Percentiles rank a stretch among this genome's conserved stretches.
These are phyloP conservation scores for Cantharis nigra DNA, from an alignment of 2,888 invertebrate genomes.

Conservation along the genomic window DNA sequence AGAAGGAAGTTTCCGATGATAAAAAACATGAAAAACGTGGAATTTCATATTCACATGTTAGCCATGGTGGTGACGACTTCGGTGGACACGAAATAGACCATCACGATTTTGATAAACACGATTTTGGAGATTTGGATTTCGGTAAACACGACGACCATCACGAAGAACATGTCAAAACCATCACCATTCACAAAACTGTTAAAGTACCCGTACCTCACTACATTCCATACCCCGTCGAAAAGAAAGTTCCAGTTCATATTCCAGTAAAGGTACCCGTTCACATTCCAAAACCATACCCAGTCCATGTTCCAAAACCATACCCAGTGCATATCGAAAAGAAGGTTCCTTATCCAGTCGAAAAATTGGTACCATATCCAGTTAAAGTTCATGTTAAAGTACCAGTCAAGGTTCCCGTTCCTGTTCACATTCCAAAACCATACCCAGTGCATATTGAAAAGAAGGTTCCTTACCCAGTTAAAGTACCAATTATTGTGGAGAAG, in stretches of 20 bases:
- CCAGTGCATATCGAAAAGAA: constrained; percentile 58
- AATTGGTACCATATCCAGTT: constrained; percentile 55
- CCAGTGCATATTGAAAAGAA: constrained; percentile 54
- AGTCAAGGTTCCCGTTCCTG: constrained; percentile 40
- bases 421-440: constrained; percentile 42
- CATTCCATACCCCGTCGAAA: constrained; percentile 63
- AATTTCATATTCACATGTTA: constrained; percentile 43
- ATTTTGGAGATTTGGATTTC: constrained; percentile 30
- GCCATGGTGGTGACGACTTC: constrained; percentile 34
- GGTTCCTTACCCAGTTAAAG: constrained; percentile 55
- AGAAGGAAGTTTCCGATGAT: constrained; percentile 42
- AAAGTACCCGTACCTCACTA: constrained; percentile 65
- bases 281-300: constrained; percentile 54
- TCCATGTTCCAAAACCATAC: constrained; percentile 57
- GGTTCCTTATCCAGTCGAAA: constrained; percentile 58
- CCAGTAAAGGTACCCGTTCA: constrained; percentile 49
- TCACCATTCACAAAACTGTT: constrained; percentile 63
- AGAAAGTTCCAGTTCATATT: constrained; percentile 63
- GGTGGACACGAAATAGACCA: constrained; percentile 1
- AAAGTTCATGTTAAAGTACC: constrained; percentile 53
- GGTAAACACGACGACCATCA: constrained; percentile 22
- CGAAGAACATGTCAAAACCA: constrained; percentile 22
- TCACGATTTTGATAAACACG: background rate
- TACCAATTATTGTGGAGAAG: constrained; percentile 55
- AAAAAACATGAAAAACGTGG: constrained; percentile 50